Percentiles rank a stretch among this genome's conserved stretches.
Evolutionary conservation across 2,888 invertebrate genomes (phyloP).

Genomic region (Parnassius mnemosyne): DNA sequence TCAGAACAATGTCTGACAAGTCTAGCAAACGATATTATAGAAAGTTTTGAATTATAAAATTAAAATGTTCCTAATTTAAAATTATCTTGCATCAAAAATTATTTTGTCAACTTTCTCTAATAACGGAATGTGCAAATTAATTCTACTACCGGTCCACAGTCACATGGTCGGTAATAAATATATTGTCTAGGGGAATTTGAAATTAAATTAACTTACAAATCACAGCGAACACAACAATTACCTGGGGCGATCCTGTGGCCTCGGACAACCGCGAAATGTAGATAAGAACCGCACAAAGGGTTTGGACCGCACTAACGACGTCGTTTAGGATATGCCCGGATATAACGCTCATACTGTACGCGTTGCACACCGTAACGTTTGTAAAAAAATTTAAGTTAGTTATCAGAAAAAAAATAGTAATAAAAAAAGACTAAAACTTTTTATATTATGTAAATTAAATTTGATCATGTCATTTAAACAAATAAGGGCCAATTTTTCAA

Average conservation of each 20-base stretch:
- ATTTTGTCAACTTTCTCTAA: neutral
- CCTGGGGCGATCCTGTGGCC: conserved; percentile 18
- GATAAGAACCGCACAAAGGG: conserved; percentile 33
- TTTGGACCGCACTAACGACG: conserved; percentile 39
- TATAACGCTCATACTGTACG: conserved; percentile 28
- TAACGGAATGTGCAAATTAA: conserved; percentile 14
- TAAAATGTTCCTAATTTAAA: too few relatives aligned
- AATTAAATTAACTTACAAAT: conserved; percentile 27
- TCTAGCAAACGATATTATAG: too few relatives aligned
- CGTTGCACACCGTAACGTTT: conserved; percentile 27
- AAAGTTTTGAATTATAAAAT: too few relatives aligned
- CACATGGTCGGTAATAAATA: conserved; percentile 4
- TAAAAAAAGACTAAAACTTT: too few relatives aligned
- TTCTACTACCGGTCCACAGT: neutral
- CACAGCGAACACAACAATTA: conserved; percentile 23
- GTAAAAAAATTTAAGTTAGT: neutral
- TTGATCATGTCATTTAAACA: too few relatives aligned
- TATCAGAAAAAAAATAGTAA: too few relatives aligned
- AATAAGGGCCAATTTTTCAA: too few relatives aligned
- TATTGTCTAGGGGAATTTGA: neutral
- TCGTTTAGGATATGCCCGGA: conserved; percentile 35
- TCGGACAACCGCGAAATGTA: conserved; percentile 27
- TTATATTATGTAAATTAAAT: too few relatives aligned
- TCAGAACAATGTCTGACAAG: too few relatives aligned
- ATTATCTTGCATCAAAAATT: neutral